These are phyloP conservation scores for Paramisgurnus dabryanus DNA, from an alignment of 2,113 vertebrate genomes.

Conservation along the genomic window DNA sequence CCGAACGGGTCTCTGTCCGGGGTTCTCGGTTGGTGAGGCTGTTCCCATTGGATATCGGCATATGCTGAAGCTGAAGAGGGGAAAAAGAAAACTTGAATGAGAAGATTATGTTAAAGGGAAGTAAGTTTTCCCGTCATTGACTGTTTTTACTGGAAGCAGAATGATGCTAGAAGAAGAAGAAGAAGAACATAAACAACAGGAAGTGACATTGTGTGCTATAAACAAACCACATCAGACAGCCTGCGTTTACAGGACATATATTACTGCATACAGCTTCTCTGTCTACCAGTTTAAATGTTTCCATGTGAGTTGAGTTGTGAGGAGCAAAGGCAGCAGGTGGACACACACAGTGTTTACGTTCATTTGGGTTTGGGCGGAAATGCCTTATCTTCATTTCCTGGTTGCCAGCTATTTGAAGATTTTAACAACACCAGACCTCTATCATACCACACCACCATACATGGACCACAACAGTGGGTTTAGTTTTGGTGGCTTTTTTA, in stretches of 20 bases:
- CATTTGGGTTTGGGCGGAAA: conserved; percentile 29
- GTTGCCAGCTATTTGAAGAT: conserved; percentile 30
- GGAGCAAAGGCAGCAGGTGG: conserved; percentile 13
- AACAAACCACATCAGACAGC: not conserved
- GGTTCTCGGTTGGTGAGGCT: conserved; percentile 63
- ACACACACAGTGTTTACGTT: conserved; percentile 41
- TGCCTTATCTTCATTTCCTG: conserved; percentile 25
- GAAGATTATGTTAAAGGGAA: conserved; percentile 1
- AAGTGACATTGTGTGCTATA: not conserved
- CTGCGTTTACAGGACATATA: not conserved
- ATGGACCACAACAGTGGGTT: too few species aligned
- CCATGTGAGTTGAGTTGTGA: conserved; percentile 11
- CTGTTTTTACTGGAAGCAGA: not conserved
- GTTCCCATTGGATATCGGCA: conserved; percentile 82
- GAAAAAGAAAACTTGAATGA: conserved; percentile 8
- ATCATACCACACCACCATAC: not conserved
- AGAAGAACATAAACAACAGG: not conserved
- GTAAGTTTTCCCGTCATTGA: not conserved
- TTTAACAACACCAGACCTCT: not conserved
- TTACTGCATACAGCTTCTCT: not conserved
- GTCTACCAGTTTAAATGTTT: conserved; percentile 8
- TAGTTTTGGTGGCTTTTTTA: too few species aligned
- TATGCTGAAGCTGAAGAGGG: conserved; percentile 79
- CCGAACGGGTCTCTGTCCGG: conserved; percentile 7
- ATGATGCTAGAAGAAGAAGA: not conserved